Percentiles rank a stretch among this genome's conserved stretches.
Evolutionary conservation across 2,113 vertebrate genomes (phyloP).

Genomic region (Mirza zaza): DNA sequence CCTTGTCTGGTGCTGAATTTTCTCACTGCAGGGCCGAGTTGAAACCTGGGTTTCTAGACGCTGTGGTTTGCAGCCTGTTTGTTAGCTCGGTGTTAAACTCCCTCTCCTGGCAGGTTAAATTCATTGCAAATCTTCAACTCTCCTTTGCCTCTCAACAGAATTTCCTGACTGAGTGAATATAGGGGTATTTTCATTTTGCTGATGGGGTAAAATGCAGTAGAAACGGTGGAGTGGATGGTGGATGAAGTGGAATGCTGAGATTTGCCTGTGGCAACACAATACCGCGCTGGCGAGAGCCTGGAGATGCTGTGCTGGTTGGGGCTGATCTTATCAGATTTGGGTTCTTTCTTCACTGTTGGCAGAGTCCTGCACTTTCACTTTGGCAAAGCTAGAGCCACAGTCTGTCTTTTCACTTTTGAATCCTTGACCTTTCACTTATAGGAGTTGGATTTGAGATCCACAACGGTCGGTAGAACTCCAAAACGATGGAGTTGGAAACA

Average conservation of each 20-base stretch:
- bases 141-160: not conserved
- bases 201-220: rapidly evolving
- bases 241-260: not conserved
- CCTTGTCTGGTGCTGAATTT: not conserved
- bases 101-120: constrained; percentile 20
- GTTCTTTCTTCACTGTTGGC: not conserved
- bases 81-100: not conserved
- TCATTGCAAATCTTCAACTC: not conserved
- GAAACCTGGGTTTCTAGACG: not conserved
- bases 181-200: constrained; percentile 4
- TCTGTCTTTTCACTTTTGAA: constrained; percentile 5
- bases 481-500: not conserved
- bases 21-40: too few species aligned
- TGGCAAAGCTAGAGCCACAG: not conserved
- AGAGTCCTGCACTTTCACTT: not conserved
- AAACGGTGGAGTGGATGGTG: too few species aligned
- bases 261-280: not conserved
- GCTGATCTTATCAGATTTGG: not conserved
- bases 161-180: not conserved
- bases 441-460: constrained; percentile 31
- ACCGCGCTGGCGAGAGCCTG: not conserved
- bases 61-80: rapidly evolving
- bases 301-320: not conserved
- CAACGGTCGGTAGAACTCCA: not conserved
- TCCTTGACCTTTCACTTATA: not conserved